phyloP scores from a whole-genome alignment of 2,113 vertebrate species.

The Cynopterus brachyotis region DNA sequence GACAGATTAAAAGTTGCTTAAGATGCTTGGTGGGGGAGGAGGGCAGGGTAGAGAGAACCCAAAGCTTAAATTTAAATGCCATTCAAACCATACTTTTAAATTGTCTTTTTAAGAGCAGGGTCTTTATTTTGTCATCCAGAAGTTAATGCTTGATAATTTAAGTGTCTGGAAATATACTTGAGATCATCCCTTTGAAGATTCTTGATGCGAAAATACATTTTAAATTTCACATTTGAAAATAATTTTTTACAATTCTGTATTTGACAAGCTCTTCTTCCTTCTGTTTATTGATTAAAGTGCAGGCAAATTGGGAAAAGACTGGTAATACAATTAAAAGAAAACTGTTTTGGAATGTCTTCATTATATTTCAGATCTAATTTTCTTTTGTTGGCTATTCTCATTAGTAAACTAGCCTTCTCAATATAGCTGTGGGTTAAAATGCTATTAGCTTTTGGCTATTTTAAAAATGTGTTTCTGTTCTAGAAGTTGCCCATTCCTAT shows the following conservation, averaged over 20 bases:
- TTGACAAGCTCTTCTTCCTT: background rate
- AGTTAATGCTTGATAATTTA: slow-evolving; percentile 46
- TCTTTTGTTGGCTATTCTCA: background rate
- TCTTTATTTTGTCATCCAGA: slow-evolving; percentile 46
- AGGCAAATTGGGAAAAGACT: slow-evolving; percentile 19
- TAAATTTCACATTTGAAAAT: slow-evolving; percentile 55
- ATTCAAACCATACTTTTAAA: slow-evolving; percentile 26
- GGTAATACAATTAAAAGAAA: slow-evolving; percentile 1
- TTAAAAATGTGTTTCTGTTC: background rate
- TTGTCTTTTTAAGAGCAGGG: background rate
- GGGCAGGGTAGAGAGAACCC: slow-evolving; percentile 6
- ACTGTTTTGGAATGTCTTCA: slow-evolving; percentile 14
- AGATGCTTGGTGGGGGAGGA: background rate
- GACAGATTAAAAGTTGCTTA: slow-evolving; percentile 66
- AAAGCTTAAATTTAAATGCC: slow-evolving; percentile 43
- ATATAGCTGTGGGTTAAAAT: background rate
- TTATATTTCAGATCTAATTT: slow-evolving; percentile 31
- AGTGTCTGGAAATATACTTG: slow-evolving; percentile 37
- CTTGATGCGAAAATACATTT: slow-evolving; percentile 44
- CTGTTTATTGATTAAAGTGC: slow-evolving; percentile 55
- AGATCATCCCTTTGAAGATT: slow-evolving; percentile 60
- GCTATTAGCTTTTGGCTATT: background rate
- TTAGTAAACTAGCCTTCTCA: background rate
- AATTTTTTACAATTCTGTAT: slow-evolving; percentile 43
- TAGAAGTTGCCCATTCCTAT: background rate